Evolutionary conservation across 1,140 invertebrate species (phyloP).

Genomic region (Maconellicoccus hirsutus): DNA sequence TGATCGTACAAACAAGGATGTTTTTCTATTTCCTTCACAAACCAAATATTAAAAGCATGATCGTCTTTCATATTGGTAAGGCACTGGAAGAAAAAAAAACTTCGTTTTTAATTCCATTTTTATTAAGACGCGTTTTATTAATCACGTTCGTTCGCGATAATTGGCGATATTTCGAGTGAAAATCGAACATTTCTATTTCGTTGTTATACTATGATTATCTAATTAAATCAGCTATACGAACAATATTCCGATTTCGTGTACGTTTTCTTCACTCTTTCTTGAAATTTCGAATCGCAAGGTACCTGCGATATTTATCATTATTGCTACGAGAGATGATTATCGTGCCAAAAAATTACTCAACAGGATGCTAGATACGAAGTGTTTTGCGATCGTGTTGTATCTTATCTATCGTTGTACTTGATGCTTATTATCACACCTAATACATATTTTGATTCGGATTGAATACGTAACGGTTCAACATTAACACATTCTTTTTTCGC

Average conservation of each 20-base stretch:
- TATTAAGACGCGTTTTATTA: no score
- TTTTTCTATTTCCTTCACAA: constrained; percentile 35
- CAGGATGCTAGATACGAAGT: background rate
- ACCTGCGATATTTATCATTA: background rate
- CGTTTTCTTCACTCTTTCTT: background rate
- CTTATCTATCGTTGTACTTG: no score
- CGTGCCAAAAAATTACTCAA: background rate
- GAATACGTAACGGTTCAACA: no score
- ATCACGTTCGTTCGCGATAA: no score
- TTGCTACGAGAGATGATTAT: background rate
- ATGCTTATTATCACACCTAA: no score
- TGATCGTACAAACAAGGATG: constrained; percentile 36
- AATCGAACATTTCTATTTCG: no score
- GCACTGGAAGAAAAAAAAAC: no score
- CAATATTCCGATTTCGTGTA: background rate
- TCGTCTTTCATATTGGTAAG: constrained; percentile 29
- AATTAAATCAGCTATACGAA: background rate
- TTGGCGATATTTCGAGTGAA: no score
- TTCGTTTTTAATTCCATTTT: no score
- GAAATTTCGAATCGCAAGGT: background rate
- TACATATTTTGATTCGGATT: background rate
- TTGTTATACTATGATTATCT: no score
- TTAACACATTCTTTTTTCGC: no score
- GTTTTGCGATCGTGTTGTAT: background rate
- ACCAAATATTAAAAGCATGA: constrained; percentile 36